Evolutionary conservation across 2,113 vertebrate genomes (phyloP).

Genomic region (Macaca nemestrina): DNA sequence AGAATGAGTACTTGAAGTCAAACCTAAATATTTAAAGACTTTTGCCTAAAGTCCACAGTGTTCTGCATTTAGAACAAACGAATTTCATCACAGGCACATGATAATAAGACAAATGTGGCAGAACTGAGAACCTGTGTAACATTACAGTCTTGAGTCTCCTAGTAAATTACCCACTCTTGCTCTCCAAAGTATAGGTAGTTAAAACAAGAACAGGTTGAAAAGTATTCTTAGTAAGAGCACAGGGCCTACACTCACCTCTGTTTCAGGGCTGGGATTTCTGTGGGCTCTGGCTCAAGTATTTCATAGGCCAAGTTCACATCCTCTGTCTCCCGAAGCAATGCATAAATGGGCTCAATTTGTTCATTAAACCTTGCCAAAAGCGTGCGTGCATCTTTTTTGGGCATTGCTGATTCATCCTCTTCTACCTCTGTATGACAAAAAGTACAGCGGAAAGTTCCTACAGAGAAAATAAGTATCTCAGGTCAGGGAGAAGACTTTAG

Average conservation of each 20-base stretch:
- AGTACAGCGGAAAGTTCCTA: conserved; percentile 96
- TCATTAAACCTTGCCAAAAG: conserved; percentile 98
- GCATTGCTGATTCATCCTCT: conserved; percentile 96
- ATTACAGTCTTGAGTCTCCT: background rate
- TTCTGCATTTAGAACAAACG: conserved; percentile 30
- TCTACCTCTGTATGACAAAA: conserved; percentile 98
- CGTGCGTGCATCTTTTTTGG: conserved; percentile 96
- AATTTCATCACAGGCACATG: conserved; percentile 46
- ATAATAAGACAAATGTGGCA: background rate
- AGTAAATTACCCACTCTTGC: background rate
- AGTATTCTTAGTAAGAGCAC: background rate
- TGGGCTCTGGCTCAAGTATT: conserved; percentile 95
- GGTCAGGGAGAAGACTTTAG: conserved; percentile 38
- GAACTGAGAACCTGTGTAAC: conserved; percentile 1
- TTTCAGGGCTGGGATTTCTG: conserved; percentile 96
- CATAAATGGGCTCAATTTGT: conserved; percentile 98
- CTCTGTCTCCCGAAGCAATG: conserved; percentile 94
- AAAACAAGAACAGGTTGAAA: background rate
- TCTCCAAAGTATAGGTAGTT: conserved; percentile 36
- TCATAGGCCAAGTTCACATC: conserved; percentile 96
- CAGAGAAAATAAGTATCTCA: conserved; percentile 44
- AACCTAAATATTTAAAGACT: conserved; percentile 51
- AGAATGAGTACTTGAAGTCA: conserved; percentile 15
- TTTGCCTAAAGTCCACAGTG: conserved; percentile 15
- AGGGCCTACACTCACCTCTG: conserved; percentile 87